Evolutionary conservation across 2,888 invertebrate genomes (phyloP), one percentile per base, ranked within the genome.

Genomic region (Apamea anceps): DNA sequence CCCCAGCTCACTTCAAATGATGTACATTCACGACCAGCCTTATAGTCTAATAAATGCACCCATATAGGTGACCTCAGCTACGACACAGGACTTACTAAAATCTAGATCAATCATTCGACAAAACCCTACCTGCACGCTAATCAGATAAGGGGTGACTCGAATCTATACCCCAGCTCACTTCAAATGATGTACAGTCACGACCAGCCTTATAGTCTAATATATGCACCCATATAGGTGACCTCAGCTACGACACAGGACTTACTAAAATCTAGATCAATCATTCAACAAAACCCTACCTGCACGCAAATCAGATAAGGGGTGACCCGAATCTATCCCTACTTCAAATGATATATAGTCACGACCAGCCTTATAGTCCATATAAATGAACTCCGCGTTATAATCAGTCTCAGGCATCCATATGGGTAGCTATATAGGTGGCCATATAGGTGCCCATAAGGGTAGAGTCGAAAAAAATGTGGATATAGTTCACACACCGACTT

Each of bases 401-500:
- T 60, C 60, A 77, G 45, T 37, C 21, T 54, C 28, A 32, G 48
- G 28, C 7, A 13, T 2, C n/a, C 12, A 18, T 78, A n/a, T 25
- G 8, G 51, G 28, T n/a, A n/a, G 13, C 21, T 10, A 2, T 37
- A 25, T 10, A 54, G 42, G 65, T 18, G 25, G 4, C 25, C 25
- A 32, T 60, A 62, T 18, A 75, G n/a, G 21, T 62, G 68, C 25
- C 10, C 37, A n/a, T 48, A 32, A 32, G 57, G 60, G 77, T 78
- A 72, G 77, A 78, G 66, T 77, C 80, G 37, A 79, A 81, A 81
- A 88, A 87, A 90, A 87, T 78, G 82, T 79, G 79, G 75, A 60
- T 74, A 77, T 72, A 80, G 82, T 90, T 90, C 89, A 75, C 84
- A 90, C 87, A 84, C 60, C 62, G 42, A 18, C 54, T 57, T 85